Percentiles rank a stretch among this genome's conserved stretches.
phyloP scores from a whole-genome alignment of 2,797 vertebrate genomes.

The Delichon dasypus region DNA sequence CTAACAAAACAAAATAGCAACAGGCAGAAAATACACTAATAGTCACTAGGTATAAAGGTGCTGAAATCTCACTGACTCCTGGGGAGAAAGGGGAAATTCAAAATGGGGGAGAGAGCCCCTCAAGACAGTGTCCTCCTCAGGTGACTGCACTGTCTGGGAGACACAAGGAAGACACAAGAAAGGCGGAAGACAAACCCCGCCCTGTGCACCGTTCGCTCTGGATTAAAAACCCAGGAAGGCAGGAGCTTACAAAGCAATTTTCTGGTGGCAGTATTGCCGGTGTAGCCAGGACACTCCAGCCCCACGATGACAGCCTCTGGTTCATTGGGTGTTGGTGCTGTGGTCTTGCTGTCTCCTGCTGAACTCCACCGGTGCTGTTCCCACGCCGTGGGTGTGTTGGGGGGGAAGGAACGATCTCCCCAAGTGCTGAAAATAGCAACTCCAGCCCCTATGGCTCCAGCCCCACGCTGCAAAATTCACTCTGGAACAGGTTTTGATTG shows the following conservation, averaged over 20 bases:
- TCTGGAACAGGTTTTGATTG: background rate
- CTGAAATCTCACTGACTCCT: background rate
- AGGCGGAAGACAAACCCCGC: rapidly evolving
- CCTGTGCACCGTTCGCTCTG: background rate
- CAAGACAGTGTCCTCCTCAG: rapidly evolving
- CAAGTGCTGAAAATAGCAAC: no score
- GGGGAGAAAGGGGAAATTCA: background rate
- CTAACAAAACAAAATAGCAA: background rate
- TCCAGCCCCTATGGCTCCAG: background rate
- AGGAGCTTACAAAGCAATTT: background rate
- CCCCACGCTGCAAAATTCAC: background rate
- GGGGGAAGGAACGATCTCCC: no score
- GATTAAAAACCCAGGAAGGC: background rate
- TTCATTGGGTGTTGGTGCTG: background rate
- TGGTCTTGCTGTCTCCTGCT: background rate
- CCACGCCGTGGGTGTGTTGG: rapidly evolving
- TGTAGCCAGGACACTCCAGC: rapidly evolving
- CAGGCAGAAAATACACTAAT: background rate
- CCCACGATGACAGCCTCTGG: background rate
- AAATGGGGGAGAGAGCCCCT: no score
- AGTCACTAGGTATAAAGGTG: background rate
- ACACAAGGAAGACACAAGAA: background rate
- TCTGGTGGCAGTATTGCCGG: background rate
- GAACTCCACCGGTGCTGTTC: rapidly evolving
- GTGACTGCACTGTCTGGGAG: rapidly evolving